Evolutionary conservation across 2,113 vertebrate species (phyloP), one percentile per base, ranked within the genome.

Genomic region (Oreotrochilus melanogaster): DNA sequence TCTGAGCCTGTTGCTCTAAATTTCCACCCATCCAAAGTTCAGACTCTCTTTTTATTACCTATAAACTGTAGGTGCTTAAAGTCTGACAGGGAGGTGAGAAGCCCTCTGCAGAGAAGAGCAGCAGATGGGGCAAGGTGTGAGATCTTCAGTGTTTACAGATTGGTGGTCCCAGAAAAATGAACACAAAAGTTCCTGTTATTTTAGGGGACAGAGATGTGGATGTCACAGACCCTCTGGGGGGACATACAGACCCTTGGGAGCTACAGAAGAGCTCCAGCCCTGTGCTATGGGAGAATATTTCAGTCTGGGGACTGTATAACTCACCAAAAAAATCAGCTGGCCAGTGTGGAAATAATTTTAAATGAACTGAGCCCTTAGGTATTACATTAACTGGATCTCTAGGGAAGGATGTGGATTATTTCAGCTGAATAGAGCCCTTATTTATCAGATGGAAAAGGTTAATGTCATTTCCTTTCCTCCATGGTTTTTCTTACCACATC

Each of bases 401-500:
- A 6, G 96, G 94, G 93, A 61, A 95, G 94, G 95, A 94, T 94
- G 96, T 86, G 95, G 96, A 96, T 96, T 96, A 95, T 37, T 95
- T 94, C 91, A 95, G 92, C 95, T 95, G 96, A 96, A 96, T 61
- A 37, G 88, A 95, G 78, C 81, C 94, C 92, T 96, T 95, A 92
- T 97, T 97, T 97, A 97, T 97, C 95, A 97, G 96, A 91, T 96
- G 96, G 95, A 89, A 96, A 93, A 96, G 95, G 91, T 95, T 89
- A 97, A 96, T 96, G 89, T 89, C 92, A 94, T 95, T 97, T 96
- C 96, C 96, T 97, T 58, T 65, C 85, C 96, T 94, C 92, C 92
- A 37, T 56, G 82, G 67, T 60, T 96, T 93, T 86, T 85, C 93
- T 92, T 91, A 42, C 90, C 95, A 95, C 95, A 61, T 81, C 94